phyloP scores from a whole-genome alignment of 2,113 vertebrate genomes.

The Garra rufa region DNA sequence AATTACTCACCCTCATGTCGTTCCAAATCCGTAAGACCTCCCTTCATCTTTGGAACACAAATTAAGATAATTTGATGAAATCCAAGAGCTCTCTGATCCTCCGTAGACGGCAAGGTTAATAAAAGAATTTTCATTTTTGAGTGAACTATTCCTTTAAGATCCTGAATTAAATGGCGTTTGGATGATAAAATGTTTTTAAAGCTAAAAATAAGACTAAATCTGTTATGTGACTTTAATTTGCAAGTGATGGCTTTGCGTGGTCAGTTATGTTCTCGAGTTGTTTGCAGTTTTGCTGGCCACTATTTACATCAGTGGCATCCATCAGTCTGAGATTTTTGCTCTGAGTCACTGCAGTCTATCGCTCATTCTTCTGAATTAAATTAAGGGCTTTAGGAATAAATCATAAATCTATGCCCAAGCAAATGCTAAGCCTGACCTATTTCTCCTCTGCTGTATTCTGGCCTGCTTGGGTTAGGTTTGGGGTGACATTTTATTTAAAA shows the following conservation, averaged over 20 bases:
- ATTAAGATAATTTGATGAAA: too few relatives aligned
- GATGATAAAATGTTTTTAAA: not conserved
- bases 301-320: not conserved
- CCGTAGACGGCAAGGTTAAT: too few relatives aligned
- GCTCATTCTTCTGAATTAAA: not conserved
- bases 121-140: too few relatives aligned
- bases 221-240: not conserved
- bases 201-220: not conserved
- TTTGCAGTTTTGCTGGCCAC: not conserved
- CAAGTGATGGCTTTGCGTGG: not conserved
- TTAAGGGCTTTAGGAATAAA: not conserved
- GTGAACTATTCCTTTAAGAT: too few relatives aligned
- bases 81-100: too few relatives aligned
- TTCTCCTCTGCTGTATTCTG: not conserved
- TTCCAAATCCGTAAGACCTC: too few relatives aligned
- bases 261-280: not conserved
- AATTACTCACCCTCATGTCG: too few relatives aligned
- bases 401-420: not conserved
- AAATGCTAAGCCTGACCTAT: conserved; percentile 10
- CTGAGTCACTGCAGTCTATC: not conserved
- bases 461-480: not conserved
- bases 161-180: not conserved
- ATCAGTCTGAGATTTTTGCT: not conserved
- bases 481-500: not conserved
- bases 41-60: too few relatives aligned